A percentile compares a stretch with the other conserved stretches of the same genome.
Evolutionary conservation across 2,888 invertebrate genomes (phyloP).

Genomic region (Hyles lineata): DNA sequence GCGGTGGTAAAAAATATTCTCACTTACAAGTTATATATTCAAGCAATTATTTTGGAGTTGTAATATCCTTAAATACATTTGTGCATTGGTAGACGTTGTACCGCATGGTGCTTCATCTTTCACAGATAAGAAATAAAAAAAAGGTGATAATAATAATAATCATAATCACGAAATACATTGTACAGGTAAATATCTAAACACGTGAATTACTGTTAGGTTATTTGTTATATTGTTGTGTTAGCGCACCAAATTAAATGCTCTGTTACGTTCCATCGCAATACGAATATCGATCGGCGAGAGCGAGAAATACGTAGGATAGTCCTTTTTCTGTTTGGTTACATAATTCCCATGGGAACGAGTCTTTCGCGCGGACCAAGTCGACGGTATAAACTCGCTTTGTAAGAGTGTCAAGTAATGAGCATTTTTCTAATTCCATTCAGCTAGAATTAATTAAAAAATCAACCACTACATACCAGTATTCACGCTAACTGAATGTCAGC

Average conservation of each 20-base stretch:
- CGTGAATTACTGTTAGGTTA: not conserved
- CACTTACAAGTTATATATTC: too few species aligned
- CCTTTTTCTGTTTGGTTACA: constrained; percentile 6
- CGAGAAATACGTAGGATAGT: constrained; percentile 6
- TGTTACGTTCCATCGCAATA: constrained; percentile 6
- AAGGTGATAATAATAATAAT: too few species aligned
- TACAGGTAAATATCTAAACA: not conserved
- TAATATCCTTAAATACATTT: too few species aligned
- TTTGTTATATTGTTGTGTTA: not conserved
- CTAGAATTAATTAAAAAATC: not conserved
- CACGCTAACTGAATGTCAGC: too few species aligned
- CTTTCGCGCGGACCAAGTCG: not conserved
- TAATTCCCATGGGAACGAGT: constrained; percentile 3
- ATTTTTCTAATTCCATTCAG: constrained; percentile 2
- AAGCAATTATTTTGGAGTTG: too few species aligned
- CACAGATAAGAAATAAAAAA: too few species aligned
- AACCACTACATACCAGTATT: too few species aligned
- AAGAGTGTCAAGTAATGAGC: not conserved
- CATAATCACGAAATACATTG: too few species aligned
- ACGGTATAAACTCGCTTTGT: not conserved
- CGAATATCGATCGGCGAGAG: constrained; percentile 6
- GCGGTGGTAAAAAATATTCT: too few species aligned
- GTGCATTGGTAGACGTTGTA: too few species aligned
- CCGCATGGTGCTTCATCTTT: too few species aligned
- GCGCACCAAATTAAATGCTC: constrained; percentile 3